Evolutionary conservation across 2,113 vertebrate species (phyloP), one percentile per base, ranked within the genome.

Genomic region (Tachysurus fulvidraco): DNA sequence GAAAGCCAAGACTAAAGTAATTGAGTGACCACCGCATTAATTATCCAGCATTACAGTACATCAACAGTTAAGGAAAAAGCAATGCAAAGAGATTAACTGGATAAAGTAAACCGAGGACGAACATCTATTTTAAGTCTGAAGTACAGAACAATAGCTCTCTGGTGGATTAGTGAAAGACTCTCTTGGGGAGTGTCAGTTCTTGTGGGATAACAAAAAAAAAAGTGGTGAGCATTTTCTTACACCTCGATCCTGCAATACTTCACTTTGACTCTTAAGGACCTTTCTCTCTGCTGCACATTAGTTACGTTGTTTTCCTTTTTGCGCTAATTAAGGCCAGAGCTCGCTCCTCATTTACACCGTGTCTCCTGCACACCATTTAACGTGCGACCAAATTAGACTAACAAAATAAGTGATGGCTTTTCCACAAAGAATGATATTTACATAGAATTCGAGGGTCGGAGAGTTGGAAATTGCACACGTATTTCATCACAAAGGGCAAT

Each of bases 401-500:
- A 86, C 84, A 87, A 80, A 90, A 87, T 67, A 30, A 73, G 76
- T 13, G 57, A 86, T 23, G 3, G 79, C 82, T 85, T 88, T 82
- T 88, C 36, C 83, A 83, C 77, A 90, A 91, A 83, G 88, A 86
- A 86, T 76, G 77, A 89, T 87, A 60, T 88, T 83, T 52, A 21
- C 69, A 73, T 88, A 81, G 73, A 5, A 23, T 85, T 88, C 83
- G 89, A 79, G 21, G 2, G 65, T 46, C 88, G 92, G 83, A 21
- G 80, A 88, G 77, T 89, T 89, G 0, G 89, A 91, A 93, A n/a
- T 89, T 65, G 90, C 85, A 62, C 0, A 88, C 85, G 50, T 84
- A 89, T 83, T 94, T 92, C 90, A 90, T 89, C 83, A 77, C 73
- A 36, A 92, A 88, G 44, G 88, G 81, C 80, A 73, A 87, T 89